Evolutionary conservation across 2,797 vertebrate genomes (phyloP), one percentile per base, ranked within the genome.

Genomic region (Austrolebias charrua): DNA sequence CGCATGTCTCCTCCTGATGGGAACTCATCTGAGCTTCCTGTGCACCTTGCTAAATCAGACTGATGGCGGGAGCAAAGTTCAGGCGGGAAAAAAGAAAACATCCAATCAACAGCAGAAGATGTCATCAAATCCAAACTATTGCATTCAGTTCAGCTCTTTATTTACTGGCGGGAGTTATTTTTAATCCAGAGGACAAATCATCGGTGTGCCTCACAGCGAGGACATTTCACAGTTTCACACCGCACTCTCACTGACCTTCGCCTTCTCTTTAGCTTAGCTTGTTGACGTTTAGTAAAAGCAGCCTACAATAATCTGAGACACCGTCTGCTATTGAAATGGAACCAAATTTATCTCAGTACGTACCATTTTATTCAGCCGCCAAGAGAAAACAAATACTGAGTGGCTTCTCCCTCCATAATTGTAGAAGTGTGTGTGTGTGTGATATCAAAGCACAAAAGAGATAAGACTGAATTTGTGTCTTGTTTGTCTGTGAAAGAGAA

Each of bases 21-120:
- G 59, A 35, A 52, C 50, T 61, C 65, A 57, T 59, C 60, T 73
- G 78, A 19, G 42, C 20, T 51, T 3, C 15, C 28, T 62, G 43
- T 48, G 13, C 18, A 33, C 24, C 51, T 44, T 16, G 38, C 47
- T 60, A 48, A 67, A 61, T 68, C 60, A 63, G n/a, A 18, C 48
- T 57, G 51, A 60, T 60, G 38, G 55, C 24, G 24, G 35, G 40
- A 64, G 63, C 60, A 73, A 57, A 69, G 61, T 45, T 67, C 54
- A 48, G 15, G 13, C 4, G 19, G 20, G 53, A n/a, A 57, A 69
- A 52, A 66, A 7, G 7, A 59, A 5, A 61, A 44, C 44, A 69
- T 38, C 38, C 29, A 60, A 42, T 66, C 43, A 60, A 57, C 16
- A 43, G 6, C 12, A 31, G 4, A 29, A 50, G 1, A 63, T 28